Conservation (phyloP, 1,140 invertebrate genomes). For the Mizuhopecten yessoensis region DNA sequence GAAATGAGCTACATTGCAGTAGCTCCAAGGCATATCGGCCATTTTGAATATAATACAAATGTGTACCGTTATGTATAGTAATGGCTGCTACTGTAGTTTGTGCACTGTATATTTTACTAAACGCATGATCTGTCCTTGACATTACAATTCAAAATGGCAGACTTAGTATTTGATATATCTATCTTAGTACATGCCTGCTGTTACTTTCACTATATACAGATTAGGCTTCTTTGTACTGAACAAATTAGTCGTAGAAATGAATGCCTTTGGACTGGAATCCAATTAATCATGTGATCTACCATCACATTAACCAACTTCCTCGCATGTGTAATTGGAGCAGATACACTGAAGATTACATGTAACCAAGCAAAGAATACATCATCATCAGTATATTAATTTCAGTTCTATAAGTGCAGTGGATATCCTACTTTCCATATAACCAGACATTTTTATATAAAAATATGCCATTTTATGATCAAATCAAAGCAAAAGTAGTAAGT, state of each 20-base stretch:
- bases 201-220: background rate
- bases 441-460: slow-evolving; percentile 17
- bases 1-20: background rate
- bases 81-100: background rate
- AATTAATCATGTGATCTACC: background rate
- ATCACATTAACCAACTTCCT: slow-evolving; percentile 19
- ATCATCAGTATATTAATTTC: background rate
- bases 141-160: slow-evolving; percentile 7
- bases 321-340: background rate
- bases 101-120: background rate
- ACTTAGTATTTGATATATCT: background rate
- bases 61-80: background rate
- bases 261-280: background rate
- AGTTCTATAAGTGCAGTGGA: background rate
- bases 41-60: background rate
- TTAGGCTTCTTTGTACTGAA: background rate
- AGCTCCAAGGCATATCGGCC: background rate
- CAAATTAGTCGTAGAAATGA: background rate
- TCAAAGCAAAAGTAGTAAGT: background rate
- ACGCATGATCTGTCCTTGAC: background rate
- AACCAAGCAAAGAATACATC: background rate
- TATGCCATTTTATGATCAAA: background rate
- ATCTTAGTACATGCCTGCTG: background rate
- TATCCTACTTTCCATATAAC: background rate
- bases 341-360: slow-evolving; percentile 16